Base-by-base conservation (phyloP, 2,113 vertebrate species). In the Cranoglanis bouderius region DNA sequence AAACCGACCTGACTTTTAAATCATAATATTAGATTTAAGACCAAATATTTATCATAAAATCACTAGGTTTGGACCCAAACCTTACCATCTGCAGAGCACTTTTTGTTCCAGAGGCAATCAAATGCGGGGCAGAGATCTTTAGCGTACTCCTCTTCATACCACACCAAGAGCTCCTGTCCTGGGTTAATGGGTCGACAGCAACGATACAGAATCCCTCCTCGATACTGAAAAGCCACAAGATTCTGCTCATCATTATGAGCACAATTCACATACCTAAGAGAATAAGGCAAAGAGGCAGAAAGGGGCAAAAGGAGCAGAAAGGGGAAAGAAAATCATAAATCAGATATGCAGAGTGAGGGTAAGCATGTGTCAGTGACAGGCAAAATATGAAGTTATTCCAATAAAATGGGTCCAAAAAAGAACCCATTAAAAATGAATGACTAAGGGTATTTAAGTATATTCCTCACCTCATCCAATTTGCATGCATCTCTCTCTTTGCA, bases 241-340 rank as follows among this genome's bases (percentile, higher is more conserved):
- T 75, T 75, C 18, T 46, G 40, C 12, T 75, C 24, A 18, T 77
- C 74, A 77, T 26, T 46, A 12, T 4, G 24, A 46, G 74, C 74
- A 77, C 74, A 77, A 40, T 74, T 74, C 70, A 74, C 70, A 74
- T 38, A 74, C 70, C 70, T 74, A 40, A 40, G 12, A 40, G 35
- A 9, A 40, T 38, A 24, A 59, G 21, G 21, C 57, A 38, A 74
- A 70, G 6, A 2, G 9, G 21, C 57, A 61, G 21, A 61, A 61
- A 65, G 16, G 26, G 9, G 29, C 2, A 65, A 29, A 65, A 65
- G 26, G 51, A 14, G 13, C 3, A 53, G 2, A 53, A 53, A 53
- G 51, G 13, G 51, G 10, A 65, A 65, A 29, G 57, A 59, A 59
- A 21, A 53, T 53, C 51, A 53, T 12, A 53, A 55, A 55, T 55